Percentiles rank a stretch among this genome's conserved stretches.
Evolutionary conservation across 2,797 vertebrate genomes (phyloP).

Genomic region (Manis pentadactyla): DNA sequence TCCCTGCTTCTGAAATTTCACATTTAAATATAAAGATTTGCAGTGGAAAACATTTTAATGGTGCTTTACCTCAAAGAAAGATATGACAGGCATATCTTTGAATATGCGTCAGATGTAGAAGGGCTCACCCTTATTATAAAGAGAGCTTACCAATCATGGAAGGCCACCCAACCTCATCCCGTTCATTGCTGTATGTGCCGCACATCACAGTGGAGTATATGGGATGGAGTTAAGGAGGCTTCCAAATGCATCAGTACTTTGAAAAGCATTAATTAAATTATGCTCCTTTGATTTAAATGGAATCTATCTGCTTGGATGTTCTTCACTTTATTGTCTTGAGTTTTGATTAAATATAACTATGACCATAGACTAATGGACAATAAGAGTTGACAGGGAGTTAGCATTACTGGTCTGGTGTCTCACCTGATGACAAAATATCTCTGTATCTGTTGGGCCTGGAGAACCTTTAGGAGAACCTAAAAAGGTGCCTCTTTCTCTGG

Average conservation of each 20-base stretch:
- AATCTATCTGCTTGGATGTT: background rate
- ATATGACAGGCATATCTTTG: background rate
- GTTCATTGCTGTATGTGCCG: background rate
- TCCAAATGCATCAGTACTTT: background rate
- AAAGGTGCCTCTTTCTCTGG: background rate
- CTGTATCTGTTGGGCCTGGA: background rate
- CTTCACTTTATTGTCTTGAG: slow-evolving; percentile 19
- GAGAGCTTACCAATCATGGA: background rate
- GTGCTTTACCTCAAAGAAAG: slow-evolving; percentile 50
- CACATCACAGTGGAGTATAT: background rate
- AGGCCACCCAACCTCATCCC: background rate
- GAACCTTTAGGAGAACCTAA: background rate
- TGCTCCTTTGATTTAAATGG: background rate
- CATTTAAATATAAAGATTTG: slow-evolving; percentile 19
- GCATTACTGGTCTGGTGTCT: background rate
- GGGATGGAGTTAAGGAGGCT: background rate
- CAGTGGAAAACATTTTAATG: slow-evolving; percentile 11
- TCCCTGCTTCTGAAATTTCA: background rate
- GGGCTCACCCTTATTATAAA: background rate
- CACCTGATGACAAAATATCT: slow-evolving; percentile 9
- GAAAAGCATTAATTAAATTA: background rate
- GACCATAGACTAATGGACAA: background rate
- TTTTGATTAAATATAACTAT: background rate
- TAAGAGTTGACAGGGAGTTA: background rate
- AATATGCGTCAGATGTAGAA: background rate